These are phyloP conservation scores for Dermochelys coriacea DNA, from an alignment of 2,797 vertebrate species.

Conservation along the genomic window DNA sequence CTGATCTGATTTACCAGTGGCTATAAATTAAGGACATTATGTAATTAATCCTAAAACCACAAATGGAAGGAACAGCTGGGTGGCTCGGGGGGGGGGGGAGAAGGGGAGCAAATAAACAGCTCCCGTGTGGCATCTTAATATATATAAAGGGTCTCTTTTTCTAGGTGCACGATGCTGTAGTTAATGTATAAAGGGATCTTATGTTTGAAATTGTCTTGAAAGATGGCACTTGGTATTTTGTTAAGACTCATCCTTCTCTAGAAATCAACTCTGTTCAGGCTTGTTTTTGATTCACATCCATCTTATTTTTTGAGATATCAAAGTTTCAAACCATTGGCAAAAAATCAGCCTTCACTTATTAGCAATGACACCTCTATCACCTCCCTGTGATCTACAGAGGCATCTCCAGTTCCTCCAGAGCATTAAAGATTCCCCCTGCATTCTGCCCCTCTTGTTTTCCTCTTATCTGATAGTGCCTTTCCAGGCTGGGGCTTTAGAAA, in stretches of 20 bases:
- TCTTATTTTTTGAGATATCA: neutral
- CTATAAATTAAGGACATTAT: conserved; percentile 87
- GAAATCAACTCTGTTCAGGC: neutral
- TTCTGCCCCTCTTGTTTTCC: neutral
- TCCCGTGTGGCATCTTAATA: conserved; percentile 71
- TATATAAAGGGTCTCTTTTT: conserved; percentile 34
- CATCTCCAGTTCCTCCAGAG: neutral
- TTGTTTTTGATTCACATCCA: neutral
- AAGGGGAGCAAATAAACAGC: conserved; percentile 75
- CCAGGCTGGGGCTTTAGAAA: neutral
- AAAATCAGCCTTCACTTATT: neutral
- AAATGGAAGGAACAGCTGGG: conserved; percentile 83
- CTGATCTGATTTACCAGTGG: conserved; percentile 84
- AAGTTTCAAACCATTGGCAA: conserved; percentile 22
- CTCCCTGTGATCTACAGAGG: neutral
- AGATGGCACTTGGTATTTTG: neutral
- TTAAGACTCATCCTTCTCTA: conserved; percentile 3
- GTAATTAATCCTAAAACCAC: conserved; percentile 83
- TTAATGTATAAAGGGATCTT: neutral
- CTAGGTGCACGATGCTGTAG: conserved; percentile 3
- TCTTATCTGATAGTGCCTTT: neutral
- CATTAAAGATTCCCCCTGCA: neutral
- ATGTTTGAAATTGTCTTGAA: conserved; percentile 8
- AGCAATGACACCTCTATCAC: neutral
- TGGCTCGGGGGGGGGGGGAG: conserved; percentile 57